A percentile compares a stretch with the other conserved stretches of the same genome.
Conservation (phyloP, 2,888 invertebrate species). For the Noctua pronuba region DNA sequence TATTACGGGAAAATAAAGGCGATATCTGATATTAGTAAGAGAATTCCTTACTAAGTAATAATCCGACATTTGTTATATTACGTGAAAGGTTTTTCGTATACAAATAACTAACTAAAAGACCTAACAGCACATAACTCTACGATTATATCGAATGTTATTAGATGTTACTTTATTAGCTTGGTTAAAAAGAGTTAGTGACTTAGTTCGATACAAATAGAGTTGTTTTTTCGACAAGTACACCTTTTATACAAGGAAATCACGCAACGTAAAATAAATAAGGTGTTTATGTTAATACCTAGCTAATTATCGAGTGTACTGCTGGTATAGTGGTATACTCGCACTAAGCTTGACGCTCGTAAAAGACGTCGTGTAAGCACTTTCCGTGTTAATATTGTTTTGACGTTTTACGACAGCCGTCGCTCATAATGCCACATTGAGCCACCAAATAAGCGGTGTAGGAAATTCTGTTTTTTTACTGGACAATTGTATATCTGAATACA, state of each 20-base stretch:
- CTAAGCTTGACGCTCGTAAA: slow-evolving; percentile 55
- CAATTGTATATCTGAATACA: not conserved
- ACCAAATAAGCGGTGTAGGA: slow-evolving; percentile 28
- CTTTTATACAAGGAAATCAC: slow-evolving; percentile 27
- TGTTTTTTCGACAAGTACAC: not conserved
- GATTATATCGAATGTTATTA: slow-evolving; percentile 28
- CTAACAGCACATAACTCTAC: not conserved
- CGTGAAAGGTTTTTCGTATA: slow-evolving; percentile 20
- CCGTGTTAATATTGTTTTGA: slow-evolving; percentile 71
- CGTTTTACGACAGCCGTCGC: slow-evolving; percentile 65
- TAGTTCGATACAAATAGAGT: slow-evolving; percentile 4
- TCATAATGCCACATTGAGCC: slow-evolving; percentile 56
- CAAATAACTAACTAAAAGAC: not conserved
- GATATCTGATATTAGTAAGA: slow-evolving; percentile 45
- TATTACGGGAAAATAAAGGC: slow-evolving; percentile 49
- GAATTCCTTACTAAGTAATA: slow-evolving; percentile 49
- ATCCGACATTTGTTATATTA: slow-evolving; percentile 33
- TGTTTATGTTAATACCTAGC: slow-evolving; percentile 43
- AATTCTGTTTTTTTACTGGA: not conserved
- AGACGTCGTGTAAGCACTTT: slow-evolving; percentile 58
- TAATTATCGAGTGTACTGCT: slow-evolving; percentile 56
- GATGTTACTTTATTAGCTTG: slow-evolving; percentile 2
- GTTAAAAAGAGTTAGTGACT: not conserved
- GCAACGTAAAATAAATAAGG: slow-evolving; percentile 44
- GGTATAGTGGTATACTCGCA: slow-evolving; percentile 25